Conservation (phyloP, 2,888 invertebrate species). For the Poecilus cupreus region DNA sequence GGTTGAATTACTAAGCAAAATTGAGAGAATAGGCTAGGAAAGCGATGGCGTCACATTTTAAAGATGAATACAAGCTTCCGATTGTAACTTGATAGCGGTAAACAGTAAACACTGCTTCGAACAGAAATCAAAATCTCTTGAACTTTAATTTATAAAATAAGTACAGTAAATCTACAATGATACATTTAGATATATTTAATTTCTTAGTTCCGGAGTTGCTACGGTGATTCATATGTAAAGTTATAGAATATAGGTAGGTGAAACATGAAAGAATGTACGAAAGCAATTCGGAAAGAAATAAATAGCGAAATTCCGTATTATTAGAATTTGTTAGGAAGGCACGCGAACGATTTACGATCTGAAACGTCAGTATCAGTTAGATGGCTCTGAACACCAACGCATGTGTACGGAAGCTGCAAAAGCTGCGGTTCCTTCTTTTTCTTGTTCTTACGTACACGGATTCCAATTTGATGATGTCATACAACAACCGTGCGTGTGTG, state of each 20-base stretch:
- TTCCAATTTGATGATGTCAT: constrained; percentile 49
- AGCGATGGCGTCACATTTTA: too few relatives aligned
- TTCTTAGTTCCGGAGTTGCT: not conserved
- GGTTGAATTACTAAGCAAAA: not conserved
- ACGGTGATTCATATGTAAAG: not conserved
- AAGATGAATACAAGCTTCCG: too few relatives aligned
- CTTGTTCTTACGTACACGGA: constrained; percentile 32
- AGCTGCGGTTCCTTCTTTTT: constrained; percentile 16
- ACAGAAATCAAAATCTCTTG: too few relatives aligned
- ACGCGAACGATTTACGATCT: not conserved
- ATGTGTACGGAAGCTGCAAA: constrained; percentile 32
- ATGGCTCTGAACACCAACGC: not conserved
- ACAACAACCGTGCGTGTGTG: constrained; percentile 27
- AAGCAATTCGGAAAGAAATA: not conserved
- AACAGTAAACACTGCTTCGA: too few relatives aligned
- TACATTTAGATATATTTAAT: too few relatives aligned
- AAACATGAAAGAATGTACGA: not conserved
- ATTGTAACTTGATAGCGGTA: too few relatives aligned
- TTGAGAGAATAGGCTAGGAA: not conserved
- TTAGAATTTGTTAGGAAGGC: not conserved
- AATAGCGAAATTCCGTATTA: not conserved
- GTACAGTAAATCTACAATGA: too few relatives aligned
- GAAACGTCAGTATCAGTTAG: not conserved
- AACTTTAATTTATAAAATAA: too few relatives aligned
- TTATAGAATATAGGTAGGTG: not conserved